Percentiles rank a stretch among this genome's conserved stretches.
Evolutionary conservation across 2,797 vertebrate genomes (phyloP).

Genomic region (Decapterus maruadsi): DNA sequence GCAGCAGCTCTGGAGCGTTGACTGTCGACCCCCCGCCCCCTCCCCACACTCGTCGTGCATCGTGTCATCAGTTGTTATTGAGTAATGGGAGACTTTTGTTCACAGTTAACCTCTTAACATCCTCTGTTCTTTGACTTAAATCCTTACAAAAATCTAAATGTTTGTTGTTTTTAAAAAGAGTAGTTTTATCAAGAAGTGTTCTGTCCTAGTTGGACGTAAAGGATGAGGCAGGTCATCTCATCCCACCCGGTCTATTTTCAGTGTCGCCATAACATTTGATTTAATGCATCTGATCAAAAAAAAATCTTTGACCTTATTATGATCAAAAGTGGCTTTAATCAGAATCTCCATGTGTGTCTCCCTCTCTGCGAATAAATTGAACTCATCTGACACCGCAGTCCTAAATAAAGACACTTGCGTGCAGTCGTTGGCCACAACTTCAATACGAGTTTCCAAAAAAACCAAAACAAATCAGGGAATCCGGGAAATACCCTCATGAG

Average conservation of each 20-base stretch:
- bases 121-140: too few species aligned
- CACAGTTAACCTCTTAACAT: too few species aligned
- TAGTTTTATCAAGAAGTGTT: not conserved
- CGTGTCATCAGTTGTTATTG: not conserved
- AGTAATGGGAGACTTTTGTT: constrained; percentile 17
- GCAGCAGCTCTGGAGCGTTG: not conserved
- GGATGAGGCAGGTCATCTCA: not conserved
- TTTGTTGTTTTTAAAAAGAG: not conserved
- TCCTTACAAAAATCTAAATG: not conserved
- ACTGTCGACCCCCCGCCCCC: constrained; percentile 11
- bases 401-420: constrained; percentile 12
- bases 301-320: not conserved
- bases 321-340: constrained; percentile 2
- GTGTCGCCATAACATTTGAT: not conserved
- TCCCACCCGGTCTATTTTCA: not conserved
- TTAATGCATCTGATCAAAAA: not conserved
- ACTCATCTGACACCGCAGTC: not conserved
- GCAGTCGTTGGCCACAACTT: not conserved
- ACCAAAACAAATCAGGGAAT: constrained; percentile 28
- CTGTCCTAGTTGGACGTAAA: not conserved
- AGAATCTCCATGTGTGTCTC: not conserved
- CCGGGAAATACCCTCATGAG: constrained; percentile 35
- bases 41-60: not conserved
- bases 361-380: not conserved
- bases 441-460: not conserved